Conservation (phyloP, 2,888 invertebrate genomes). For the Hanleya hanleyi region DNA sequence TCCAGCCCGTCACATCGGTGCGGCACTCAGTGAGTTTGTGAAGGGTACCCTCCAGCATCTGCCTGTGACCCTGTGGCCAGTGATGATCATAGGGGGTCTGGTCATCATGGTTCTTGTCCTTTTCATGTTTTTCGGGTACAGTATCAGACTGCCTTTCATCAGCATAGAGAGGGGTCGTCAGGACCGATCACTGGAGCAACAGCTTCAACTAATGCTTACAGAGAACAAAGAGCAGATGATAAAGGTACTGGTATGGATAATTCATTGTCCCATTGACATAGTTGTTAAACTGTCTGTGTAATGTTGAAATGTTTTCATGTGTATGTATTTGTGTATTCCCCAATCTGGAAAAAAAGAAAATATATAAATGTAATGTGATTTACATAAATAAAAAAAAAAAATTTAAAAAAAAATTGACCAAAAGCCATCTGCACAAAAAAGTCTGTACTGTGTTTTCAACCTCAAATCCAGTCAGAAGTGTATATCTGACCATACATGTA, state of each 20-base stretch:
- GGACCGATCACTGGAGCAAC: background rate
- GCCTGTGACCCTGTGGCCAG: constrained; percentile 37
- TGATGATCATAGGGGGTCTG: constrained; percentile 16
- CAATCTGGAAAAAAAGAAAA: no score
- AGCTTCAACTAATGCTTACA: background rate
- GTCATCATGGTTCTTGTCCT: constrained; percentile 24
- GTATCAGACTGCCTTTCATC: constrained; percentile 24
- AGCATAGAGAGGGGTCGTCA: constrained; percentile 15
- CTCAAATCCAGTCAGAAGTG: no score
- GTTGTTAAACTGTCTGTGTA: no score
- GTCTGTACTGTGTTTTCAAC: no score
- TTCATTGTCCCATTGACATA: background rate
- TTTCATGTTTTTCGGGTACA: constrained; percentile 33
- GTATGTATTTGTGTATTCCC: no score
- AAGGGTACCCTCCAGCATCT: constrained; percentile 27
- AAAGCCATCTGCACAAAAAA: no score
- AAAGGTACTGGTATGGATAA: background rate
- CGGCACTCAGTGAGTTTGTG: constrained; percentile 35
- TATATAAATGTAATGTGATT: no score
- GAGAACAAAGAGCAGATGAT: background rate
- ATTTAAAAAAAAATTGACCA: no score
- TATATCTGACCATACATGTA: no score
- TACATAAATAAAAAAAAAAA: no score
- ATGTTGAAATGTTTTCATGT: no score
- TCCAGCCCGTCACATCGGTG: constrained; percentile 41